These are phyloP conservation scores for Synodontis membranacea DNA, from an alignment of 2,113 vertebrate genomes.

Conservation along the genomic window DNA sequence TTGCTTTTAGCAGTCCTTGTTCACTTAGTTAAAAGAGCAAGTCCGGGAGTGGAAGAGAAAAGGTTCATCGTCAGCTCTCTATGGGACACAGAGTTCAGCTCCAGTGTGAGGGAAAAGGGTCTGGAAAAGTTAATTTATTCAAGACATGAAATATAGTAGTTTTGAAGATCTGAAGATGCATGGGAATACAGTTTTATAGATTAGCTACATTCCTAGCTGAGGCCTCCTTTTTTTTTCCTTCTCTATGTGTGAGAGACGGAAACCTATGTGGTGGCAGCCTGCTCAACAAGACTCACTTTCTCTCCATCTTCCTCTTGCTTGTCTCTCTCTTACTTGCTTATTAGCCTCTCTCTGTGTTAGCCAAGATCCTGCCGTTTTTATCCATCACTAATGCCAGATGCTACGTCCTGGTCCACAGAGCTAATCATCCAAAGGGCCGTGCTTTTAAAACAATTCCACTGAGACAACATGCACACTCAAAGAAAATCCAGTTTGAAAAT, in stretches of 20 bases:
- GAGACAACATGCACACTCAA: no score
- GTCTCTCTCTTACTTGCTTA: conserved; percentile 19
- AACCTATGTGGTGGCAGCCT: conserved; percentile 31
- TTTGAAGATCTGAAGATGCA: conserved; percentile 54
- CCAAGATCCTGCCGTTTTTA: conserved; percentile 39
- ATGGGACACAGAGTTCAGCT: conserved; percentile 42
- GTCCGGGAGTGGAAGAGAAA: conserved; percentile 1
- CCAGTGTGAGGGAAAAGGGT: conserved; percentile 52
- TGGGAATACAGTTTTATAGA: conserved; percentile 63
- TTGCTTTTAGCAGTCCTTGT: background rate
- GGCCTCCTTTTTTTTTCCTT: conserved; percentile 58
- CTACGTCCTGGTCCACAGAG: conserved; percentile 24
- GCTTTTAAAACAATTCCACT: conserved; percentile 8
- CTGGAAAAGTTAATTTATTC: conserved; percentile 61
- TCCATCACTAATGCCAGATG: conserved; percentile 35
- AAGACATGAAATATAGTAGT: conserved; percentile 61
- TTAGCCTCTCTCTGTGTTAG: conserved; percentile 33
- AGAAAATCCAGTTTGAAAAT: background rate
- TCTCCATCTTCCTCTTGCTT: conserved; percentile 22
- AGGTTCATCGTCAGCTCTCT: conserved; percentile 53
- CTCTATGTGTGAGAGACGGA: conserved; percentile 49
- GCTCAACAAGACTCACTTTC: conserved; percentile 26
- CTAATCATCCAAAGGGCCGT: conserved; percentile 16
- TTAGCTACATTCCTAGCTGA: conserved; percentile 62
- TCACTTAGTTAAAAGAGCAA: background rate